Percentiles rank a stretch among this genome's conserved stretches.
These are phyloP conservation scores for Cacatua alba DNA, from an alignment of 2,113 vertebrate genomes.

Conservation along the genomic window DNA sequence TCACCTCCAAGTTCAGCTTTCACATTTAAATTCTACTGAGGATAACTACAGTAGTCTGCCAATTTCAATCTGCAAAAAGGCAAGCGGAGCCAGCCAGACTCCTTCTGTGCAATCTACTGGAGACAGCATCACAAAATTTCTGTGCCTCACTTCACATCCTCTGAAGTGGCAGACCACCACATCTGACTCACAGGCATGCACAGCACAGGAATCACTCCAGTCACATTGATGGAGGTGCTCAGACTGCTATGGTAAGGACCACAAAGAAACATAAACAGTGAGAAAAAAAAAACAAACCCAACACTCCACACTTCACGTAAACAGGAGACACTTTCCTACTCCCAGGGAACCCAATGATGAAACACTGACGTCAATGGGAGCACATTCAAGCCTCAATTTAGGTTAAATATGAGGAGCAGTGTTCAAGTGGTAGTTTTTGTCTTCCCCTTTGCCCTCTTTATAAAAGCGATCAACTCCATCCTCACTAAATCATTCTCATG, in stretches of 20 bases:
- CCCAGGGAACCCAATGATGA: slow-evolving; percentile 5
- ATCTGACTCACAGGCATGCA: not conserved
- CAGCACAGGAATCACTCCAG: not conserved
- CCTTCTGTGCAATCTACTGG: slow-evolving; percentile 22
- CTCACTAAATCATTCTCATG: slow-evolving; percentile 56
- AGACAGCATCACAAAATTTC: not conserved
- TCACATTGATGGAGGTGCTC: not conserved
- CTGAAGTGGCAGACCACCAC: slow-evolving; percentile 4
- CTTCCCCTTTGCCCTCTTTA: slow-evolving; percentile 12
- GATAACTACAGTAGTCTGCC: slow-evolving; percentile 4
- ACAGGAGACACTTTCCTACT: not conserved
- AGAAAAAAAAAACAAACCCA: not conserved
- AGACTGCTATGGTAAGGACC: not conserved
- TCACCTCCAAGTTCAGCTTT: slow-evolving; percentile 52
- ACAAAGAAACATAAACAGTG: not conserved
- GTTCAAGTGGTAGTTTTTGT: slow-evolving; percentile 38
- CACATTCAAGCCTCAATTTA: slow-evolving; percentile 16
- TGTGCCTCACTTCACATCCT: not conserved
- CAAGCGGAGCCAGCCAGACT: slow-evolving; percentile 18
- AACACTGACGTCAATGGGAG: slow-evolving; percentile 54
- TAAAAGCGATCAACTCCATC: slow-evolving; percentile 27
- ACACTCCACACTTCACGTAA: not conserved
- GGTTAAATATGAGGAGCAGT: not conserved
- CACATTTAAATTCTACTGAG: slow-evolving; percentile 43
- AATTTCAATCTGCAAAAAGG: not conserved